These are phyloP conservation scores for Cheilinus undulatus DNA, from an alignment of 2,113 vertebrate genomes.

Conservation along the genomic window DNA sequence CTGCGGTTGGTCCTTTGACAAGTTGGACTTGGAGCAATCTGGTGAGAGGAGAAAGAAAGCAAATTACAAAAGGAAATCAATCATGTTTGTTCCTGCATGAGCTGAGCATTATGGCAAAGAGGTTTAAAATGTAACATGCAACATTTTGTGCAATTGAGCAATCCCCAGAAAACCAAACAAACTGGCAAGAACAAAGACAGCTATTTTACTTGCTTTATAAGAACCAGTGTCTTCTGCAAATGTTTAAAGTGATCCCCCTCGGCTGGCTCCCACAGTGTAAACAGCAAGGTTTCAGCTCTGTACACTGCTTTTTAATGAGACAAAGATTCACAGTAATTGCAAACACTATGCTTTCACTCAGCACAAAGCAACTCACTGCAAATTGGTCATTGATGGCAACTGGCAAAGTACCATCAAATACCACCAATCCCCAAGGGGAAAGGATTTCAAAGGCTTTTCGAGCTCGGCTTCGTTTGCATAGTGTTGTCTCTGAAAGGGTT, in stretches of 20 bases:
- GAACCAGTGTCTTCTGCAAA: constrained; percentile 54
- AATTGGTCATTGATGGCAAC: constrained; percentile 62
- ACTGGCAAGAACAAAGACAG: constrained; percentile 28
- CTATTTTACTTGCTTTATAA: constrained; percentile 29
- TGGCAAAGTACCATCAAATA: constrained; percentile 62
- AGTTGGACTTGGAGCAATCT: constrained; percentile 92
- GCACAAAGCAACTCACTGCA: constrained; percentile 65
- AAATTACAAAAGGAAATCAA: constrained; percentile 34
- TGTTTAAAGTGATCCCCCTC: constrained; percentile 58
- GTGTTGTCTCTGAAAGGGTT: constrained; percentile 60
- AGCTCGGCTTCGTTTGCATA: constrained; percentile 62
- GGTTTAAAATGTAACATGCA: constrained; percentile 10
- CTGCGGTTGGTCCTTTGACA: constrained; percentile 81
- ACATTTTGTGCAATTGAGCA: constrained; percentile 15
- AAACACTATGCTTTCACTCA: constrained; percentile 51
- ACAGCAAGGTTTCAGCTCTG: constrained; percentile 45
- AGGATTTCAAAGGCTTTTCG: constrained; percentile 67
- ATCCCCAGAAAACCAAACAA: constrained; percentile 2
- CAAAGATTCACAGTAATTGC: constrained; percentile 70
- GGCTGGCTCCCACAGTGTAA: constrained; percentile 49
- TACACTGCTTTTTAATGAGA: constrained; percentile 70
- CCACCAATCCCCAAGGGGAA: constrained; percentile 42
- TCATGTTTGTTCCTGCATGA: background rate
- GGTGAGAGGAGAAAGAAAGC: constrained; percentile 35
- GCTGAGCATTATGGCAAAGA: background rate